phyloP scores from a whole-genome alignment of 2,113 vertebrate genomes.

The Psettodes erumei region DNA sequence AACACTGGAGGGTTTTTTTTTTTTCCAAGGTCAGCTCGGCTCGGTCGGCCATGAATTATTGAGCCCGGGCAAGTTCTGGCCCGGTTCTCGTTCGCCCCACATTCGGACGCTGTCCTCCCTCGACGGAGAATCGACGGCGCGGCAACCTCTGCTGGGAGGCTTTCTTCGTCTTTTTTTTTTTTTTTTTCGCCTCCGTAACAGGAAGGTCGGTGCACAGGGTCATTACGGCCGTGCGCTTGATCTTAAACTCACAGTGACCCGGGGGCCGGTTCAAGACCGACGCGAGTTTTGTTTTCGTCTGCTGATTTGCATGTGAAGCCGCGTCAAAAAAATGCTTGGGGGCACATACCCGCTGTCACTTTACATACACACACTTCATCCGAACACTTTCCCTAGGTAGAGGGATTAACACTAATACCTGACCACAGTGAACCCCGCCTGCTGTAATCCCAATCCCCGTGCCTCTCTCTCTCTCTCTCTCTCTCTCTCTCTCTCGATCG shows the following conservation, averaged over 20 bases:
- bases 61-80: conserved; percentile 62
- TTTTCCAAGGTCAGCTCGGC: conserved; percentile 78
- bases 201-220: not conserved
- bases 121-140: too few relatives aligned
- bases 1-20: conserved; percentile 53
- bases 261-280: not conserved
- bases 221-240: too few relatives aligned
- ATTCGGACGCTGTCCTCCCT: conserved; percentile 13
- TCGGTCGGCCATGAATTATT: conserved; percentile 81
- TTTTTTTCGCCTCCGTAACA: not conserved
- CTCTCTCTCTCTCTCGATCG: too few relatives aligned
- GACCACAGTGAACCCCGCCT: conserved; percentile 50
- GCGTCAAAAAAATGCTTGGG: not conserved
- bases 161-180: not conserved
- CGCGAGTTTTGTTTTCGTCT: not conserved
- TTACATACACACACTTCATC: conserved; percentile 16
- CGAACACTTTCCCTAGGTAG: conserved; percentile 56
- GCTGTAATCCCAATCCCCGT: conserved; percentile 62
- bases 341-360: not conserved
- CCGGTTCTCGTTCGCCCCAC: conserved; percentile 35
- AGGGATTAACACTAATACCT: conserved; percentile 69
- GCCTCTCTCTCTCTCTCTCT: too few relatives aligned
- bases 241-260: conserved; percentile 9
- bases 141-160: too few relatives aligned
- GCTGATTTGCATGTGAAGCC: conserved; percentile 21